These are phyloP conservation scores for Loris lydekkerianus DNA, from an alignment of 2,797 vertebrate genomes.

Conservation along the genomic window DNA sequence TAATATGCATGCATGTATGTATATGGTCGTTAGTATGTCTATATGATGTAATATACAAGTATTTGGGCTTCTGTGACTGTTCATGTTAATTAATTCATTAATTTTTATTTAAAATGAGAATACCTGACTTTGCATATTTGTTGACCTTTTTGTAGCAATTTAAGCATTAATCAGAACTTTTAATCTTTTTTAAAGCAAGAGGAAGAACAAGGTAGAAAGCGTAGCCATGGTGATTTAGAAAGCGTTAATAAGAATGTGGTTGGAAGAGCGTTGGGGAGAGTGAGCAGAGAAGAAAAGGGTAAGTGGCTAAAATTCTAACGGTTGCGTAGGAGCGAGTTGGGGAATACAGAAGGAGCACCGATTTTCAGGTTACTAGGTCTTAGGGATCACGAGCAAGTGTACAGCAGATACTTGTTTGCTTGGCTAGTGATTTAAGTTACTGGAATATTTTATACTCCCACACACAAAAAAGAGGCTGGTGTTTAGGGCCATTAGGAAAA, in stretches of 20 bases:
- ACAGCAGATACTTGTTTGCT: neutral
- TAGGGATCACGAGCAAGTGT: neutral
- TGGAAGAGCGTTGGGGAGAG: slow-evolving; percentile 87
- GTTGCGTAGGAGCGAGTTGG: neutral
- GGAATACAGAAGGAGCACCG: neutral
- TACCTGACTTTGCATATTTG: neutral
- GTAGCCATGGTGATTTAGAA: slow-evolving; percentile 85
- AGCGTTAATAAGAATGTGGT: slow-evolving; percentile 83
- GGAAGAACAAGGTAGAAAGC: slow-evolving; percentile 80
- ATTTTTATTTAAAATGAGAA: slow-evolving; percentile 59
- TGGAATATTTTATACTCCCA: slow-evolving; percentile 28
- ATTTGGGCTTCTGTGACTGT: neutral
- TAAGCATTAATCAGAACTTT: slow-evolving; percentile 57
- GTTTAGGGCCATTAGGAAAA: neutral
- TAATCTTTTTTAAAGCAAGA: slow-evolving; percentile 83
- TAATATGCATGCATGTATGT: neutral
- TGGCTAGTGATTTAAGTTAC: neutral
- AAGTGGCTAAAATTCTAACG: slow-evolving; percentile 60
- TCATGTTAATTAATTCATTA: slow-evolving; percentile 14
- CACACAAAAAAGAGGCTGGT: neutral
- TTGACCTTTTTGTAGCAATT: slow-evolving; percentile 48
- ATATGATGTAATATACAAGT: neutral
- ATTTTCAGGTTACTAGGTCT: neutral
- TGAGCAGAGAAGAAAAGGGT: slow-evolving; percentile 88
- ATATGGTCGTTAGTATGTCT: neutral